These are phyloP conservation scores for Ellobium chinense DNA, from an alignment of 2,888 invertebrate species.

Conservation along the genomic window DNA sequence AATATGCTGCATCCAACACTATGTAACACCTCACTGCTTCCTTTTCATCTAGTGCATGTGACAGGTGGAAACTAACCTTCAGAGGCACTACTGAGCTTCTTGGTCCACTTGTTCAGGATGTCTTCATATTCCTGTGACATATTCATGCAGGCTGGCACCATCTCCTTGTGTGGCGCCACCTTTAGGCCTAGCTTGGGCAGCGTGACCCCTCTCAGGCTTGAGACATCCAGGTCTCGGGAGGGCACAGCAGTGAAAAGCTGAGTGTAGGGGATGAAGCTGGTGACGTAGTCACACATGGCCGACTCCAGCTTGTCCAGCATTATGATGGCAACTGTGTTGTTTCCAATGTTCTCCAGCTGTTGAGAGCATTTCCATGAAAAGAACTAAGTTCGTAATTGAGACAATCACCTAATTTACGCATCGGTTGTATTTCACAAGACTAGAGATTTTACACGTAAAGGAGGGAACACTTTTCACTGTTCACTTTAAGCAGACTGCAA, in stretches of 20 bases:
- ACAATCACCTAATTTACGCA: too few species aligned
- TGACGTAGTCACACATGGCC: slow-evolving; percentile 54
- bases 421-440: too few species aligned
- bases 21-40: too few species aligned
- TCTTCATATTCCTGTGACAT: slow-evolving; percentile 44
- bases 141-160: slow-evolving; percentile 27
- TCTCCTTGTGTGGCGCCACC: slow-evolving; percentile 49
- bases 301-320: slow-evolving; percentile 52
- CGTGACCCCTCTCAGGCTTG: slow-evolving; percentile 1
- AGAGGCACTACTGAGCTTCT: background rate
- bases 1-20: too few species aligned
- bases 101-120: slow-evolving; percentile 45
- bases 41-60: too few species aligned
- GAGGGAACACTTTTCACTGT: too few species aligned
- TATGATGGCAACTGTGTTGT: slow-evolving; percentile 53
- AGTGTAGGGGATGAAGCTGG: slow-evolving; percentile 53
- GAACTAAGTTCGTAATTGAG: too few species aligned
- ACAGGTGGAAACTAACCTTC: slow-evolving; percentile 13
- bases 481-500: too few species aligned
- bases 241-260: slow-evolving; percentile 50
- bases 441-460: too few species aligned
- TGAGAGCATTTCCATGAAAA: background rate
- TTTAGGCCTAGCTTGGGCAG: slow-evolving; percentile 41
- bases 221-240: slow-evolving; percentile 17
- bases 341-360: slow-evolving; percentile 35